A percentile compares a stretch with the other conserved stretches of the same genome.
Conservation (phyloP, 2,113 vertebrate genomes). For the Phylloscopus whistleri region DNA sequence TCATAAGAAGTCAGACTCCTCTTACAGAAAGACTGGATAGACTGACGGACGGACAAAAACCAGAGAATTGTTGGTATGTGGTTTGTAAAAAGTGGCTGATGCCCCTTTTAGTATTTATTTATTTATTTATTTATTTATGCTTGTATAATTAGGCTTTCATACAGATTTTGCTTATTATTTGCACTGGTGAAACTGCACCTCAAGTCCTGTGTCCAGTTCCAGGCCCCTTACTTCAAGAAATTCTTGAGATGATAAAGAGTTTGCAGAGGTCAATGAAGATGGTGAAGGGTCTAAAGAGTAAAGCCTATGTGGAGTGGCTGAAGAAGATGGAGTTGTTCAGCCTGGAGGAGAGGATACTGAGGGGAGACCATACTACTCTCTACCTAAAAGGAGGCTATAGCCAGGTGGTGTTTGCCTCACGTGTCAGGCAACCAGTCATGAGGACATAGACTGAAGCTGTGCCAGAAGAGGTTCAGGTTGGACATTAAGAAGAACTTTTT, state of each 20-base stretch:
- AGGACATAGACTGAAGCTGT: not conserved
- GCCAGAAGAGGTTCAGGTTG: not conserved
- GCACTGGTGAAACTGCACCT: not conserved
- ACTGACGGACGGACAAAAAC: not conserved
- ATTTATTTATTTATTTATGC: not conserved
- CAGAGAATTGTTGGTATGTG: not conserved
- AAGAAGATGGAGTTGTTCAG: not conserved
- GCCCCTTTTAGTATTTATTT: not conserved
- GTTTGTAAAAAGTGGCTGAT: not conserved
- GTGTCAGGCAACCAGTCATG: not conserved
- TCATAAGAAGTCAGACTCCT: not conserved
- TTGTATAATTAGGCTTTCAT: not conserved
- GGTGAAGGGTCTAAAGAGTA: too few species aligned
- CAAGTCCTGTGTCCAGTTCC: not conserved
- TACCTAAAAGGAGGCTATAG: not conserved
- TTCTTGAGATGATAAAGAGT: not conserved
- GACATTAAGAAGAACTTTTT: not conserved
- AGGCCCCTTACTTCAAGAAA: not conserved
- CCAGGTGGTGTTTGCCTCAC: not conserved
- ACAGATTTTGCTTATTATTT: not conserved
- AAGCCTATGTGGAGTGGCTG: not conserved
- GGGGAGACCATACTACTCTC: fast-evolving
- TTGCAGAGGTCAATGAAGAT: not conserved
- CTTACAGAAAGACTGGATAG: not conserved
- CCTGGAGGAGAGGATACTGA: not conserved